Evolutionary conservation across 2,797 vertebrate genomes (phyloP).

Genomic region (Geotrypetes seraphini): DNA sequence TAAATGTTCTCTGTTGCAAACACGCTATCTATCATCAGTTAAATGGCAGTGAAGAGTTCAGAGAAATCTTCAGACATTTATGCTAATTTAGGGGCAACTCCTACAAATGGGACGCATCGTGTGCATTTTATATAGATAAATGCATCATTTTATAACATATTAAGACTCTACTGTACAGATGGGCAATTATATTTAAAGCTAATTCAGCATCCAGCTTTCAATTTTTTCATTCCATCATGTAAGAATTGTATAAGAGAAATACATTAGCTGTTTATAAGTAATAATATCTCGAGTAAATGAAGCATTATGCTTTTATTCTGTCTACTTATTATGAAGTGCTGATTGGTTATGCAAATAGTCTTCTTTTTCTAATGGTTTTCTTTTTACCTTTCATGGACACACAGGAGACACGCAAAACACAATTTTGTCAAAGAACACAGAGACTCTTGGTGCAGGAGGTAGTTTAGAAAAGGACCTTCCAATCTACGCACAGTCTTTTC

Average conservation of each 20-base stretch:
- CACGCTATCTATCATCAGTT: no score
- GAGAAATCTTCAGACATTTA: no score
- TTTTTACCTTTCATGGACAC: constrained; percentile 15
- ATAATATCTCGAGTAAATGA: constrained; percentile 37
- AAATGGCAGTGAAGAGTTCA: no score
- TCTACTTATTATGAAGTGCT: constrained; percentile 16
- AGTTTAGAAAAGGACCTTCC: no score
- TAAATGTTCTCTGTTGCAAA: no score
- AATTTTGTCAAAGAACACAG: constrained; percentile 3
- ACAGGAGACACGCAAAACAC: constrained; percentile 6
- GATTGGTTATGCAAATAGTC: constrained; percentile 25
- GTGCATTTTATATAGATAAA: no score
- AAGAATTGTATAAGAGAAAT: constrained; percentile 46
- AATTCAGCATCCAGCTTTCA: constrained; percentile 16
- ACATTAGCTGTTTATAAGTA: constrained; percentile 34
- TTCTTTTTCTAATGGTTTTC: constrained; percentile 19
- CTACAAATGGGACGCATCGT: no score
- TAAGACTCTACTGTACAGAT: constrained; percentile 6
- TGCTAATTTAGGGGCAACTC: no score
- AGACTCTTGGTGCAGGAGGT: no score
- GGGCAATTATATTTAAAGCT: constrained; percentile 29
- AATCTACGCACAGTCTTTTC: no score
- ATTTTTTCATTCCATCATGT: constrained; percentile 27
- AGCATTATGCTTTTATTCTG: constrained; percentile 19
- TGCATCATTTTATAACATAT: neutral